These are phyloP conservation scores for Cenopis cana DNA, from an alignment of 2,888 invertebrate genomes.

Conservation along the genomic window DNA sequence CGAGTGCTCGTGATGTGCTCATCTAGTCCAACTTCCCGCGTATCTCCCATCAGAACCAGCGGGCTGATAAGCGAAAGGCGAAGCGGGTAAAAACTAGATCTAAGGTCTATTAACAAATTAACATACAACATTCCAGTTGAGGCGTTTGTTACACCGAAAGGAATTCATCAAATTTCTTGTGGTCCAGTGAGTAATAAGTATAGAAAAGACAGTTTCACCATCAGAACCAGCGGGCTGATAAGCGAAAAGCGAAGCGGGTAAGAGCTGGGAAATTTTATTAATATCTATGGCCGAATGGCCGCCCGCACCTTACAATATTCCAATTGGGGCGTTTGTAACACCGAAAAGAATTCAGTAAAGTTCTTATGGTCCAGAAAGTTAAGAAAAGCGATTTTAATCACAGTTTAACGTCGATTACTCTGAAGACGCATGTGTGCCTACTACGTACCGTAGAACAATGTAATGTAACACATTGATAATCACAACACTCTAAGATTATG, in stretches of 20 bases:
- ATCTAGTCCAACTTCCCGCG: constrained; percentile 94
- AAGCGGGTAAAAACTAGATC: constrained; percentile 83
- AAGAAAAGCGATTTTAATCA: not conserved
- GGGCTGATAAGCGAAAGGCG: constrained; percentile 99
- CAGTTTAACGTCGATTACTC: not conserved
- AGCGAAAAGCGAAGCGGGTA: constrained; percentile 99
- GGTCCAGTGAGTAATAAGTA: too few relatives aligned
- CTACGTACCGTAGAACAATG: too few relatives aligned
- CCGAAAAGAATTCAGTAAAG: not conserved
- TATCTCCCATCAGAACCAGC: constrained; percentile 87
- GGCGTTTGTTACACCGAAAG: too few relatives aligned
- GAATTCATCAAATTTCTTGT: not conserved
- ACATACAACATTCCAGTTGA: too few relatives aligned
- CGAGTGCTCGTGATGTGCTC: too few relatives aligned
- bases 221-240: constrained; percentile 99
- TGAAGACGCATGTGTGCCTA: too few relatives aligned
- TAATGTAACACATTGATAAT: too few relatives aligned
- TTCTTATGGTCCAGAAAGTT: not conserved
- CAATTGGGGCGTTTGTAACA: not conserved
- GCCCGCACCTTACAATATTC: too few relatives aligned
- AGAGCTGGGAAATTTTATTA: too few relatives aligned
- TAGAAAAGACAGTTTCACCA: constrained; percentile 86
- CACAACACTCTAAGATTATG: constrained; percentile 90
- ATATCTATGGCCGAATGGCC: too few relatives aligned
- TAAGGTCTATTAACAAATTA: too few relatives aligned